Percentiles rank a stretch among this genome's conserved stretches.
These are phyloP conservation scores for Acrossocheilus wenchowensis DNA, from an alignment of 2,797 vertebrate genomes.

Conservation along the genomic window DNA sequence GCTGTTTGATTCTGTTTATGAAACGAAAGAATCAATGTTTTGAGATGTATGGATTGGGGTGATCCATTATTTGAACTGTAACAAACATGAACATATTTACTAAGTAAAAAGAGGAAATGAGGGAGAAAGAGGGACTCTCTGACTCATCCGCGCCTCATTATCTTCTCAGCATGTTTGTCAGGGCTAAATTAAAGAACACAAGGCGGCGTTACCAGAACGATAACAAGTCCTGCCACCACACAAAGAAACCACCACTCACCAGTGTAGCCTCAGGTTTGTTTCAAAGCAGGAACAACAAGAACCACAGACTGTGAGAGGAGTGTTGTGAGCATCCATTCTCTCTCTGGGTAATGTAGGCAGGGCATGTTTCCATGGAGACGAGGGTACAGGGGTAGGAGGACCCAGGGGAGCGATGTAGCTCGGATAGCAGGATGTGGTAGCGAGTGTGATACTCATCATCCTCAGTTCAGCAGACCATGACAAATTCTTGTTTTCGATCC, in stretches of 20 bases:
- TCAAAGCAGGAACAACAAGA: constrained; percentile 11
- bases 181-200: constrained; percentile 18
- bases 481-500: constrained; percentile 2
- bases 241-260: not conserved
- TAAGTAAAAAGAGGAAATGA: not conserved
- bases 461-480: constrained; percentile 15
- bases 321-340: constrained; percentile 41
- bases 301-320: constrained; percentile 6
- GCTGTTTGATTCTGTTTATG: not conserved
- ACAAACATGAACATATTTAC: not conserved
- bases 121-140: not conserved
- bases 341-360: constrained; percentile 54
- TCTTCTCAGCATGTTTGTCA: constrained; percentile 14
- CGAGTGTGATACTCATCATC: constrained; percentile 37
- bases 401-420: constrained; percentile 59
- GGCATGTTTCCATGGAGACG: constrained; percentile 63
- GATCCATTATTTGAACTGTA: not conserved
- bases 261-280: not conserved
- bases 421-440: constrained; percentile 45
- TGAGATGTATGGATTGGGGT: not conserved
- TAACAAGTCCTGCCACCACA: not conserved
- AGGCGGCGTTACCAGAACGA: not conserved
- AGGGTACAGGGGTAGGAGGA: constrained; percentile 53
- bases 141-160: not conserved
- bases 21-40: not conserved